Percentiles rank a stretch among this genome's conserved stretches.
phyloP scores from a whole-genome alignment of 2,888 invertebrate genomes.

The Nemoura dubitans region DNA sequence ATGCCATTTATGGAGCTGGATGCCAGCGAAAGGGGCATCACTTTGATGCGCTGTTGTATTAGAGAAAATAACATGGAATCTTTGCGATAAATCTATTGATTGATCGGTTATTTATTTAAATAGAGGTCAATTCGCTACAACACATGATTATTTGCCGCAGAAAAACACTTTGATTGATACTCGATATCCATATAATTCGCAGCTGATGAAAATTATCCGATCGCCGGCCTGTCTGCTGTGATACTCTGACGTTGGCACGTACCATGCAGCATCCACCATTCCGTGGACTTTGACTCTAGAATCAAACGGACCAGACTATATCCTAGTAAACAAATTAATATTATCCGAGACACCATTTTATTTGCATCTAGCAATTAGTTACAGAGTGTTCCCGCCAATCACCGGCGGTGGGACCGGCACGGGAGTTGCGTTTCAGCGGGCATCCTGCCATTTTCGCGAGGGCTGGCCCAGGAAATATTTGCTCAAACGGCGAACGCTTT shows the following conservation, averaged over 20 bases:
- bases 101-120: background rate
- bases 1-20: conserved; percentile 13
- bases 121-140: background rate
- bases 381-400: background rate
- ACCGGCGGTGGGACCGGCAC: background rate
- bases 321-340: background rate
- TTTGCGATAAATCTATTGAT: background rate
- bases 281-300: background rate
- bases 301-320: background rate
- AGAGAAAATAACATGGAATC: background rate
- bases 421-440: background rate
- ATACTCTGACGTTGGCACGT: background rate
- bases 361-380: background rate
- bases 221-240: background rate
- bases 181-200: background rate
- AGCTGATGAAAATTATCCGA: background rate
- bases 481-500: background rate
- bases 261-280: background rate
- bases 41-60: background rate
- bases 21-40: background rate
- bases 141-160: background rate
- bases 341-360: background rate
- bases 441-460: background rate
- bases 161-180: background rate
- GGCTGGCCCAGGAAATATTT: background rate